Conservation (phyloP, 2,113 vertebrate genomes). For the Ophiodon elongatus region DNA sequence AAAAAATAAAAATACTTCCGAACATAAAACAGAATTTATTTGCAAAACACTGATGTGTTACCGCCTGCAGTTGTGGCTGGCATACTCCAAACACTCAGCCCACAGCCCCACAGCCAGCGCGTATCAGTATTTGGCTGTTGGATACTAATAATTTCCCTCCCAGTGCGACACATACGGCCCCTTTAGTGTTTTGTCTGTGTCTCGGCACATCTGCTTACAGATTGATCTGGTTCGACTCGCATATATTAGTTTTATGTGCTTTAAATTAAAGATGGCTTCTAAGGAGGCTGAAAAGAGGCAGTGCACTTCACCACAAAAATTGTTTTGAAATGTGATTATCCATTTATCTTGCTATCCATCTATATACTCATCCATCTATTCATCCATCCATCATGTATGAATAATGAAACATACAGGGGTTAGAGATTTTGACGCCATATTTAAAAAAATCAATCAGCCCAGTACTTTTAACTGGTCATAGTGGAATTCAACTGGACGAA, state of each 20-base stretch:
- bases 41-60: constrained; percentile 35
- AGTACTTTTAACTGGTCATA: not conserved
- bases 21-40: constrained; percentile 34
- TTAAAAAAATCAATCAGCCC: not conserved
- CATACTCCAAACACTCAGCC: constrained; percentile 20
- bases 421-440: not conserved
- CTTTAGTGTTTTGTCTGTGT: constrained; percentile 58
- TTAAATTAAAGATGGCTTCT: constrained; percentile 43
- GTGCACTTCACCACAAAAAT: not conserved
- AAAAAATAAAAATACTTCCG: constrained; percentile 15
- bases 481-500: not conserved
- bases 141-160: constrained; percentile 59
- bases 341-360: constrained; percentile 10
- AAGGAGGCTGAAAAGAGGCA: constrained; percentile 12
- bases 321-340: not conserved
- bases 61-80: constrained; percentile 37
- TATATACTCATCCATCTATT: not conserved
- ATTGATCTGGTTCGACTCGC: constrained; percentile 29
- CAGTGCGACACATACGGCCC: constrained; percentile 31
- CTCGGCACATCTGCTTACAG: constrained; percentile 59
- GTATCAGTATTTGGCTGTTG: constrained; percentile 48
- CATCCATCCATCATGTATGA: not conserved
- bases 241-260: constrained; percentile 40
- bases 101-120: constrained; percentile 40
- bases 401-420: not conserved